Percentiles rank a stretch among this genome's conserved stretches.
These are phyloP conservation scores for Pandemis heparana DNA, from an alignment of 2,888 invertebrate species.

Conservation along the genomic window DNA sequence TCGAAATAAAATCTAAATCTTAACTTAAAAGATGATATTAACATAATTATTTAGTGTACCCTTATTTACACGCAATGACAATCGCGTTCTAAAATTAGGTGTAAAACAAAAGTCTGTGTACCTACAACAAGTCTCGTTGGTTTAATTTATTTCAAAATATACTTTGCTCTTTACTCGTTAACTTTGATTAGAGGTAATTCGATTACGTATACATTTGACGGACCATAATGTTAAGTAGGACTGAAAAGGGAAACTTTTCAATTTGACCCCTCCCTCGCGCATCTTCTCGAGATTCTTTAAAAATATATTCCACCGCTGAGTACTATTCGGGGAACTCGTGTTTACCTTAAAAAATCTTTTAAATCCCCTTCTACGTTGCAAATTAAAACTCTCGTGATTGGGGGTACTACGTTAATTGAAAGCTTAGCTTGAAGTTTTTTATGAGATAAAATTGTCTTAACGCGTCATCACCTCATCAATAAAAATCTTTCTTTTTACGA, in stretches of 20 bases:
- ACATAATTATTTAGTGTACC: not conserved
- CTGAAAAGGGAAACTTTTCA: slow-evolving; percentile 37
- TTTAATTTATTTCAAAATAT: not conserved
- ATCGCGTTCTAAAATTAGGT: not conserved
- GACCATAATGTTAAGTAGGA: slow-evolving; percentile 31
- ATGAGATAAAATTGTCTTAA: not conserved
- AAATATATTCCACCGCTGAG: slow-evolving; percentile 34
- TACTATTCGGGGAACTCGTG: slow-evolving; percentile 21
- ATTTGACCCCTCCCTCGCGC: slow-evolving; percentile 39
- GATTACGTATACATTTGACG: slow-evolving; percentile 13
- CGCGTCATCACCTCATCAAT: not conserved
- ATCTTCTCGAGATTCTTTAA: slow-evolving; percentile 32
- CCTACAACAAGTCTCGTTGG: not conserved
- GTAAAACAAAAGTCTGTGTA: not conserved
- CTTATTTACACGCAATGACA: not conserved
- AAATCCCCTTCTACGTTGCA: slow-evolving; percentile 17
- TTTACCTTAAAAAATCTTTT: slow-evolving; percentile 19
- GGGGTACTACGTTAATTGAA: slow-evolving; percentile 22
- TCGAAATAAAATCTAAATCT: too few relatives aligned
- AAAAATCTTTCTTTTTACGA: not conserved
- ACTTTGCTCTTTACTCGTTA: slow-evolving; percentile 13
- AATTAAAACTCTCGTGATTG: slow-evolving; percentile 30
- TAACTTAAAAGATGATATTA: not conserved
- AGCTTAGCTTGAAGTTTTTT: slow-evolving; percentile 10
- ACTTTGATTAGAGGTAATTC: slow-evolving; percentile 19